Evolutionary conservation across 2,797 vertebrate genomes (phyloP), one percentile per base, ranked within the genome.

Genomic region (Discoglossus pictus): DNA sequence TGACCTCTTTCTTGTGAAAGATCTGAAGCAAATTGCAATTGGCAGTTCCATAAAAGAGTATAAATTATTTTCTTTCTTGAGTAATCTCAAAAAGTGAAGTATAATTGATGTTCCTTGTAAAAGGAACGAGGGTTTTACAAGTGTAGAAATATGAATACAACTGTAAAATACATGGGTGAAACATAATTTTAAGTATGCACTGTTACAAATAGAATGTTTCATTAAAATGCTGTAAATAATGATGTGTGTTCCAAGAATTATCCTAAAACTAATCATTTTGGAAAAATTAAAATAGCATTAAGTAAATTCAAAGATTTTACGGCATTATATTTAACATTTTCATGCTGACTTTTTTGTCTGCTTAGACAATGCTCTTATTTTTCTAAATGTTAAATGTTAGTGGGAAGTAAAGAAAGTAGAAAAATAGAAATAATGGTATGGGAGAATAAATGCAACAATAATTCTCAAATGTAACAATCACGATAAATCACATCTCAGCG

Each of bases 31-130:
- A 71, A 71, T 65, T 79, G 23, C 27, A 48, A 21, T 52, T 62
- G 12, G 46, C 23, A 73, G 27, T 59, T 60, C 6, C 70, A 13
- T 61, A 48, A 65, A 74, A 25, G 3, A 73, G 1, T 63, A n/a
- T 61, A 67, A 71, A 67, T 59, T 59, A 68, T 67, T 81, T 76
- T 79, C 25, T 35, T 77, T 64, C 47, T 61, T 61, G 21, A 73
- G 7, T 67, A 72, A 78, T 73, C 31, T 54, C n/a, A 75, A 72
- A 56, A 70, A 63, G 36, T 75, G 31, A 74, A 65, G 11, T 55
- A 15, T 72, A 76, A 73, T 73, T 80, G 47, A 59, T 78, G 6
- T 60, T 73, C 8, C 12, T 48, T 73, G 2, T 65, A 75, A 52
- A 70, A 58, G 1, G 1, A 77, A 36, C 0, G 2, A 21, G 7